Conservation (phyloP, 2,888 invertebrate genomes). For the Micoletzkya japonica region DNA sequence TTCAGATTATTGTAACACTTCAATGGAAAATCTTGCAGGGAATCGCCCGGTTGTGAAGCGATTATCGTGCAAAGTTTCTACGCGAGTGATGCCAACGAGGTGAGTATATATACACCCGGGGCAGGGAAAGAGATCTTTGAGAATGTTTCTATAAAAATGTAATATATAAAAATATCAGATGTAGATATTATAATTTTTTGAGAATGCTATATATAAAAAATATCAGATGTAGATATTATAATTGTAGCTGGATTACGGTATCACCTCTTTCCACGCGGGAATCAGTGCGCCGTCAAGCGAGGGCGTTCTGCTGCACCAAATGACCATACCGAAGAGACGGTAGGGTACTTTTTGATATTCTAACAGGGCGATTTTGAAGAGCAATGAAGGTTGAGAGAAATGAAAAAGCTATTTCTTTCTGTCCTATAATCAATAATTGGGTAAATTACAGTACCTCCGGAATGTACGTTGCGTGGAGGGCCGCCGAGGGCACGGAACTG, state of each 20-base stretch:
- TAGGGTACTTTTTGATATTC: not conserved
- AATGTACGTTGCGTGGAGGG: conserved; percentile 53
- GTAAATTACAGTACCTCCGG: not conserved
- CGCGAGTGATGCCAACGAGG: conserved; percentile 13
- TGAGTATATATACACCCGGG: no score
- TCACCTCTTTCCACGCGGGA: conserved; percentile 29
- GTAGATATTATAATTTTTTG: not conserved
- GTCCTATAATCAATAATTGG: not conserved
- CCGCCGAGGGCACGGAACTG: conserved; percentile 54
- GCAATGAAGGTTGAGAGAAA: not conserved
- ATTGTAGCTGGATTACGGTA: conserved; percentile 10
- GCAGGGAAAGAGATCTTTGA: no score
- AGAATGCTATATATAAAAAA: no score
- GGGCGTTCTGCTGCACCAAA: conserved; percentile 55
- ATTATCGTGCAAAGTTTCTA: conserved; percentile 15
- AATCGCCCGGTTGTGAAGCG: conserved; percentile 22
- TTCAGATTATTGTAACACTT: not conserved
- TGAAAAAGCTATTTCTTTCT: not conserved
- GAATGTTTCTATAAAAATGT: no score
- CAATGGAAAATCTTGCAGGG: not conserved
- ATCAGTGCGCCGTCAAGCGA: conserved; percentile 56
- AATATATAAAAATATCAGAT: no score
- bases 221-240: not conserved
- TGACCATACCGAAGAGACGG: conserved; percentile 37
- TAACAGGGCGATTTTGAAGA: not conserved